phyloP scores from a whole-genome alignment of 1,140 invertebrate species.

The Zaprionus capensis region DNA sequence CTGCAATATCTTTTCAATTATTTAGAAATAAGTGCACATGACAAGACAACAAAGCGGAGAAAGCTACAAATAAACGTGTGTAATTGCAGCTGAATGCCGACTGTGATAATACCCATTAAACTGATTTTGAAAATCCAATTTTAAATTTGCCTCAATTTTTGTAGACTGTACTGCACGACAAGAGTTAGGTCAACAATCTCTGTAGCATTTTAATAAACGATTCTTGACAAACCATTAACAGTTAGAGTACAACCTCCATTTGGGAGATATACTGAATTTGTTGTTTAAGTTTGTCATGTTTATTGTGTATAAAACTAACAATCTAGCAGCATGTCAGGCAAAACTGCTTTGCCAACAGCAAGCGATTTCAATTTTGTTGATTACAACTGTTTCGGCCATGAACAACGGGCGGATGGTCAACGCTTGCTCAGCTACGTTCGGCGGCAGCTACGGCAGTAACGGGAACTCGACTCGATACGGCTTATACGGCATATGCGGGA shows the following conservation, averaged over 20 bases:
- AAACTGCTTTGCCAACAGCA: conserved; percentile 54
- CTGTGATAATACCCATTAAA: conserved; percentile 25
- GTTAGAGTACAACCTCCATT: not conserved
- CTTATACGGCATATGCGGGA: conserved; percentile 68
- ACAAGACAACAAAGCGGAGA: conserved; percentile 48
- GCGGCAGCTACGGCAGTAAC: not conserved
- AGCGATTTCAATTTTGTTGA: conserved; percentile 76
- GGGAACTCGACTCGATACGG: conserved; percentile 42
- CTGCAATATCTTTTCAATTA: conserved; percentile 74
- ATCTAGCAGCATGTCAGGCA: conserved; percentile 53
- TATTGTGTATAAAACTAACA: conserved; percentile 9
- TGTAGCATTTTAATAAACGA: not conserved
- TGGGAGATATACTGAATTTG: not conserved
- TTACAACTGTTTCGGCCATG: conserved; percentile 45
- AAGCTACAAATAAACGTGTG: conserved; percentile 28
- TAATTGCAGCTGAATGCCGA: conserved; percentile 8
- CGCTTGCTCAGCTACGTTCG: conserved; percentile 7
- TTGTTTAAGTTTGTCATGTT: conserved; percentile 3
- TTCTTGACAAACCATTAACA: not conserved
- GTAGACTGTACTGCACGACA: not conserved
- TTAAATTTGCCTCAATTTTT: not conserved
- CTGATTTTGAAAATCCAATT: not conserved
- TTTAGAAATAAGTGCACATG: conserved; percentile 75
- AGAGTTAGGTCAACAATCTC: not conserved
- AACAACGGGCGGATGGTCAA: conserved; percentile 16